Evolutionary conservation across 2,888 invertebrate species (phyloP).

Genomic region (Amiota minor): DNA sequence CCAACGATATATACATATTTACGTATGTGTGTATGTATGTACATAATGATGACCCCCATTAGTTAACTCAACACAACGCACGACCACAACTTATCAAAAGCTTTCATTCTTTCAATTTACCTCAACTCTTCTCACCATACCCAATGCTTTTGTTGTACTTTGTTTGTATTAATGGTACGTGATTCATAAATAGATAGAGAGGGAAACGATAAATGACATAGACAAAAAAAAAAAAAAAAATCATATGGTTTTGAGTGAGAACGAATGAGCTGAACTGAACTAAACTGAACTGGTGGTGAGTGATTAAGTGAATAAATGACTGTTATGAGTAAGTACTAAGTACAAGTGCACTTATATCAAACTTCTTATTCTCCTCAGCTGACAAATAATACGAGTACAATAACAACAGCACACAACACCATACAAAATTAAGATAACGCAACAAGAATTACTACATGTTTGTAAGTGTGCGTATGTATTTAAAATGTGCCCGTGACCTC

Average conservation of each 20-base stretch:
- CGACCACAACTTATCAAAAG: conserved; percentile 43
- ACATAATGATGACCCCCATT: not conserved
- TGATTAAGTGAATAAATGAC: not conserved
- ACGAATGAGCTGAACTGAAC: not conserved
- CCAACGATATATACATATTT: no score
- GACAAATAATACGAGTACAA: conserved; percentile 38
- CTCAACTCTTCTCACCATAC: conserved; percentile 21
- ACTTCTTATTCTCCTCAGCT: conserved; percentile 29
- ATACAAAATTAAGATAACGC: conserved; percentile 14
- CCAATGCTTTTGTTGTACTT: conserved; percentile 36
- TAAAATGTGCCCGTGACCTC: conserved; percentile 8
- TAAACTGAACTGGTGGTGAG: not conserved
- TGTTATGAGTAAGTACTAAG: not conserved
- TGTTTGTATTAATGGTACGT: conserved; percentile 49
- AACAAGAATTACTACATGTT: no score
- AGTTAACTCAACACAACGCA: conserved; percentile 36
- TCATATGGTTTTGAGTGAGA: not conserved
- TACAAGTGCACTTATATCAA: conserved; percentile 2
- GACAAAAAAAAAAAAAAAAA: conserved; percentile 22
- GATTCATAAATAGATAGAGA: conserved; percentile 57
- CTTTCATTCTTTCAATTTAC: conserved; percentile 25
- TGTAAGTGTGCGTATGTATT: not conserved
- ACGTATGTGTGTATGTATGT: no score
- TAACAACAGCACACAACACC: conserved; percentile 53
- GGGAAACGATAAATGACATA: conserved; percentile 5